Base-by-base conservation (phyloP, 2,113 vertebrate genomes). In the Rynchops niger region DNA sequence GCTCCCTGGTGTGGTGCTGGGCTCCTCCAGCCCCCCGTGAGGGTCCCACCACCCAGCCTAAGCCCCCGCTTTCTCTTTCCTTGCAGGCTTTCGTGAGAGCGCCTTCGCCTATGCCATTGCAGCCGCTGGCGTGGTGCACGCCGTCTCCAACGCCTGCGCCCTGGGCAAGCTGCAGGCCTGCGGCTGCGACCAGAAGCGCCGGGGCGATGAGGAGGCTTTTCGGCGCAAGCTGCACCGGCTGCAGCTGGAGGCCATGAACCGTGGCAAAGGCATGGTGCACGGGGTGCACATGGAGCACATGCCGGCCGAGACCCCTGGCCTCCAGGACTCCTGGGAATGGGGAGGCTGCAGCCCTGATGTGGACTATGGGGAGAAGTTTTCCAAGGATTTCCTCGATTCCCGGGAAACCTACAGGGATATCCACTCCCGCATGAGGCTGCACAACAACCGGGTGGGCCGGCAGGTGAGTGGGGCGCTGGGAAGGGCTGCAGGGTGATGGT, bases 241-340 rank as follows among this genome's bases (percentile, higher is more conserved):
- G 49, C 99, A 99, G 95, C 98, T 99, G 96, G 99, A 99, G 76
- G 99, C 99, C 94, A 99, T 99, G 97, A 99, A 99, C 97, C 98
- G 99, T 0, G 99, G 99, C 58, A 99, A 99, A 88, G 99, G 99
- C 72, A 99, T 99, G 99, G 99, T 99, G 56, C 99, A 99, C 0
- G 99, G 99, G 1, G 99, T 99, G 58, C 97, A 97, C 90, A 99
- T 99, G 91, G 99, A 99, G 93, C 99, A 99, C 95, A 98, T 99
- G 91, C 99, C 99, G 0, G 98, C 98, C 0, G 99, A 99, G 69
- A 98, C 98, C 78, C 98, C 99, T 0, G 99, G 99, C 61, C 99
- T 99, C 50, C 99, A 99, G 97, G 99, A 99, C 98, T 99, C 99
- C 96, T 99, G 99, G 99, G 99, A 99, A 77, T 99, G 99, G 99